A percentile compares a stretch with the other conserved stretches of the same genome.
Evolutionary conservation across 2,113 vertebrate species (phyloP).

Genomic region (Phylloscopus whistleri): DNA sequence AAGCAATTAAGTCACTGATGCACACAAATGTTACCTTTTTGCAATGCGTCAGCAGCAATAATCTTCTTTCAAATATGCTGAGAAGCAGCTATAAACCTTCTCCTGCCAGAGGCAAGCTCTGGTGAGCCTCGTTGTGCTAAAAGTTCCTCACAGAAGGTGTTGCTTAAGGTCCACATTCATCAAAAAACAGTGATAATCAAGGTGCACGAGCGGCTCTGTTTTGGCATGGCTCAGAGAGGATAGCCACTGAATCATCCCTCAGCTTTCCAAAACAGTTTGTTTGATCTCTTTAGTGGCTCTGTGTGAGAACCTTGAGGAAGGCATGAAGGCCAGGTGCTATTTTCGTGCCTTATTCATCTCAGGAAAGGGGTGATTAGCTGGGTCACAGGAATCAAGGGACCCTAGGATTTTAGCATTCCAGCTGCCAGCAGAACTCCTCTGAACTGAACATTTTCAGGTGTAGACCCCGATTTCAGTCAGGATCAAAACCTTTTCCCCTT

Average conservation of each 20-base stretch:
- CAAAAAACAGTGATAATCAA: neutral
- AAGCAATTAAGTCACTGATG: conserved; percentile 63
- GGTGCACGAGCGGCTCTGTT: neutral
- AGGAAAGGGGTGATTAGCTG: neutral
- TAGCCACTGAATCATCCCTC: neutral
- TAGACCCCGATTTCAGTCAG: neutral
- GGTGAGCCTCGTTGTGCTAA: neutral
- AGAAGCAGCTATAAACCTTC: conserved; percentile 51
- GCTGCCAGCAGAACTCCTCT: neutral
- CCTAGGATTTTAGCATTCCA: neutral
- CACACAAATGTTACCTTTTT: conserved; percentile 62
- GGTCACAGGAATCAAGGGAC: neutral
- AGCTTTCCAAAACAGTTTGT: neutral
- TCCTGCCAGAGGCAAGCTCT: conserved; percentile 47
- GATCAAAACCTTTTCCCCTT: neutral
- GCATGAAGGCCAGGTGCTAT: neutral
- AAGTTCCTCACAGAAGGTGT: neutral
- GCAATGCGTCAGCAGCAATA: conserved; percentile 53
- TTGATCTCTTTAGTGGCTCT: neutral
- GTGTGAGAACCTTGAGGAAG: neutral
- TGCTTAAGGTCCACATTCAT: neutral
- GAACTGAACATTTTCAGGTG: neutral
- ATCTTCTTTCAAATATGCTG: conserved; percentile 43
- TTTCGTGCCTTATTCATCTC: neutral
- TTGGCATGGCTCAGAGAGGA: neutral